A percentile compares a stretch with the other conserved stretches of the same genome.
These are phyloP conservation scores for Gopherus flavomarginatus DNA, from an alignment of 2,113 vertebrate species.

Conservation along the genomic window DNA sequence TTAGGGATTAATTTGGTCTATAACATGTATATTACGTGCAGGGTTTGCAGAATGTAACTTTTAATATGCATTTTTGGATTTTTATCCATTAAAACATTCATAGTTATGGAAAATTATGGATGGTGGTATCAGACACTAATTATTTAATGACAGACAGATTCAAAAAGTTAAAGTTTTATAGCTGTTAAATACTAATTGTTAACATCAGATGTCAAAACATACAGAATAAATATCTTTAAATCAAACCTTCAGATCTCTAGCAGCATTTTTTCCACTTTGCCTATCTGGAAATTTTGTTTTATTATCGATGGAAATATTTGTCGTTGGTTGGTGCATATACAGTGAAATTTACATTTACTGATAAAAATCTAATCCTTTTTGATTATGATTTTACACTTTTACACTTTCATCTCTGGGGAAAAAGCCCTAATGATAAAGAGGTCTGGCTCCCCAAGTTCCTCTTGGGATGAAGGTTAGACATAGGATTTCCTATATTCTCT, in stretches of 20 bases:
- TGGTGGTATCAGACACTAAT: background rate
- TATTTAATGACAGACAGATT: background rate
- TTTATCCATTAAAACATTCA: background rate
- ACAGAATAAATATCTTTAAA: background rate
- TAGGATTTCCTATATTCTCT: too few species aligned
- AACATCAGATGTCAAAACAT: background rate
- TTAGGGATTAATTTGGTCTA: background rate
- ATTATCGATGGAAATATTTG: background rate
- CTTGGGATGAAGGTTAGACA: too few species aligned
- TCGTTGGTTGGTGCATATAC: background rate
- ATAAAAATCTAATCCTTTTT: background rate
- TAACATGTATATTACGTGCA: background rate
- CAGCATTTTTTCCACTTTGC: background rate
- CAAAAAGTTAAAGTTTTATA: background rate
- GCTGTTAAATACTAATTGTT: background rate
- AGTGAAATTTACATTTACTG: background rate
- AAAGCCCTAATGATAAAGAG: too few species aligned
- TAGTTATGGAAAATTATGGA: background rate
- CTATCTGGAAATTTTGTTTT: slow-evolving; percentile 5
- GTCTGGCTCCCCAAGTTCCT: too few species aligned
- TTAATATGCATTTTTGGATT: background rate
- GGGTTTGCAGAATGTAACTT: background rate
- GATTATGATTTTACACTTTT: too few species aligned
- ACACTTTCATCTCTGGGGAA: too few species aligned
- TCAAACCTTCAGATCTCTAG: background rate